phyloP scores from a whole-genome alignment of 2,888 invertebrate genomes.

The Melieria crassipennis region DNA sequence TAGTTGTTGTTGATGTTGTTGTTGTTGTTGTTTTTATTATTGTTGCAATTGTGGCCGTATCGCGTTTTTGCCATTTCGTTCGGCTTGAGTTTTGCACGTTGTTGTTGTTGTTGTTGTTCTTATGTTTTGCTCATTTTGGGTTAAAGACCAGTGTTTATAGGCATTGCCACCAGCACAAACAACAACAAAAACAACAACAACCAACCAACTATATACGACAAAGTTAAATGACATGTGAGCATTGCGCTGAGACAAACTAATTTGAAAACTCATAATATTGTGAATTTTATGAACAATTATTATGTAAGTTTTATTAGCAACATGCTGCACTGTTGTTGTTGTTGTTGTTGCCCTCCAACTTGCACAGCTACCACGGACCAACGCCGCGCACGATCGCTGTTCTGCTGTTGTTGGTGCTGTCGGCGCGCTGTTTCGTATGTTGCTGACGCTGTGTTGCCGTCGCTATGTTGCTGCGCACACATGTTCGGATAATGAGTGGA shows the following conservation, averaged over 20 bases:
- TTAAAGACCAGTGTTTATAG: background rate
- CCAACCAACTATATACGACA: background rate
- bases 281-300: constrained; percentile 64
- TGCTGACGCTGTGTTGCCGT: background rate
- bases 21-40: no score
- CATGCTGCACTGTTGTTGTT: constrained; percentile 12
- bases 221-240: constrained; percentile 28
- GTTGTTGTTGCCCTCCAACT: constrained; percentile 16
- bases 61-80: no score
- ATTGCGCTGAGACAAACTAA: constrained; percentile 51
- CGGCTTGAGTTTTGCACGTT: no score
- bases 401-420: background rate
- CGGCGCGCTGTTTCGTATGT: background rate
- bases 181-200: background rate
- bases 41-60: no score
- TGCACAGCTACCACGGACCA: background rate
- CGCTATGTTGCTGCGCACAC: constrained; percentile 15
- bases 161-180: background rate
- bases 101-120: no score
- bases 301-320: constrained; percentile 62
- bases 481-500: constrained; percentile 36
- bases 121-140: background rate
- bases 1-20: no score
- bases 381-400: constrained; percentile 1
- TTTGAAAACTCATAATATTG: constrained; percentile 62